Conservation (phyloP, 1,140 invertebrate species). For the Zeugodacus cucurbitae region DNA sequence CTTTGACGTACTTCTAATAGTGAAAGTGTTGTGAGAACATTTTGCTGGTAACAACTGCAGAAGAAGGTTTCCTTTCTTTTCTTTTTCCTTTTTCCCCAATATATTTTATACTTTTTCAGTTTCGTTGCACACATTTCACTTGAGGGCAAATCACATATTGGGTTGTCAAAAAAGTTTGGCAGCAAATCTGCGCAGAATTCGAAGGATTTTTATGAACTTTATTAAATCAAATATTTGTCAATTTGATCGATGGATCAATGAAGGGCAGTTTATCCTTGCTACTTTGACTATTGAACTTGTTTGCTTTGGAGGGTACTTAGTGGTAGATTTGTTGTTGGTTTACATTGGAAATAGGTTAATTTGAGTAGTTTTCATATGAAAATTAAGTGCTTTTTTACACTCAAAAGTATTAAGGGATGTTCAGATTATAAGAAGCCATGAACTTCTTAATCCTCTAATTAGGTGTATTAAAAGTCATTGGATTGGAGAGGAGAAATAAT, state of each 20-base stretch:
- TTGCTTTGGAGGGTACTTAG: neutral
- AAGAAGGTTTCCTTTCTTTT: neutral
- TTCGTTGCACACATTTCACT: neutral
- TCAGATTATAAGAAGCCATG: too few relatives aligned
- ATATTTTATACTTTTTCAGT: neutral
- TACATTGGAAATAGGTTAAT: too few relatives aligned
- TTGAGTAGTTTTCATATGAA: too few relatives aligned
- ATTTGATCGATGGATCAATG: neutral
- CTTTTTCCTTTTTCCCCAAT: too few relatives aligned
- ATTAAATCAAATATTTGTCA: neutral
- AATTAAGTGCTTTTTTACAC: too few relatives aligned
- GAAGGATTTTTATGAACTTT: neutral
- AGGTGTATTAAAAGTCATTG: too few relatives aligned
- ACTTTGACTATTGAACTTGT: neutral
- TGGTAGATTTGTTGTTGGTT: neutral
- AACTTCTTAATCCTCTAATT: too few relatives aligned
- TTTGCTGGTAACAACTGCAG: neutral
- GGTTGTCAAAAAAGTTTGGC: neutral
- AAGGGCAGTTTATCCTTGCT: neutral
- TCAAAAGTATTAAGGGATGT: too few relatives aligned
- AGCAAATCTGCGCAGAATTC: neutral
- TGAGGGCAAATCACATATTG: too few relatives aligned
- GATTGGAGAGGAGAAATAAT: too few relatives aligned
- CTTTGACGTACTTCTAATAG: neutral
- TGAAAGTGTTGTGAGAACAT: neutral